Percentiles rank a stretch among this genome's conserved stretches.
These are phyloP conservation scores for Pachyrhynchus sulphureomaculatus DNA, from an alignment of 1,140 invertebrate genomes.

Conservation along the genomic window DNA sequence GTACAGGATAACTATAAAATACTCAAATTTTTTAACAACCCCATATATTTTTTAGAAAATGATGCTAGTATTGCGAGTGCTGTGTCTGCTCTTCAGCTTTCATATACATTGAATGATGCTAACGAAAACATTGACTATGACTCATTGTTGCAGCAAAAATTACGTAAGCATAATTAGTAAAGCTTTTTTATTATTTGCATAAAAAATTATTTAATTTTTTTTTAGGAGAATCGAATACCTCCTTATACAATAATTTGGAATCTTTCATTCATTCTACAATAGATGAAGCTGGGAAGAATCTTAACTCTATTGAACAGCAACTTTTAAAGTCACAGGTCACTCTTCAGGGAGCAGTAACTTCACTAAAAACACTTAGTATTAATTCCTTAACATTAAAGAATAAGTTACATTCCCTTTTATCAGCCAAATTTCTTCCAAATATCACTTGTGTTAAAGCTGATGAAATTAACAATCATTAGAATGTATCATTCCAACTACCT, in stretches of 20 bases:
- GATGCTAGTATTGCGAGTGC: conserved; percentile 39
- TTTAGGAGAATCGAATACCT: conserved; percentile 43
- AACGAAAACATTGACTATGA: conserved; percentile 33
- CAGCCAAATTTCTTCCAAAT: conserved; percentile 41
- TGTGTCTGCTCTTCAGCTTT: conserved; percentile 36
- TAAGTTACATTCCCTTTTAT: conserved; percentile 44
- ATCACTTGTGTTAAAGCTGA: conserved; percentile 11
- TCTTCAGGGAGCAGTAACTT: conserved; percentile 44
- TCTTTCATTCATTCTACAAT: conserved; percentile 34
- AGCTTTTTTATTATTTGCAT: not conserved
- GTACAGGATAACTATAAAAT: not conserved
- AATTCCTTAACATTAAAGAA: conserved; percentile 44
- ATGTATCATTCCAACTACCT: too few species aligned
- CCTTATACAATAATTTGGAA: conserved; percentile 39
- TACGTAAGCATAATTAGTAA: conserved; percentile 36
- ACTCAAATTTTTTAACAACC: not conserved
- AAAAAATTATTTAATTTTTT: conserved; percentile 19
- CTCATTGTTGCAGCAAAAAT: conserved; percentile 46
- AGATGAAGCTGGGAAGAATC: conserved; percentile 38
- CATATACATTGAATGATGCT: conserved; percentile 5
- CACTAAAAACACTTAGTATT: conserved; percentile 40
- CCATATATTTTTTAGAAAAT: conserved; percentile 35
- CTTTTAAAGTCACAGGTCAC: conserved; percentile 47
- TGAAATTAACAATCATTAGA: not conserved
- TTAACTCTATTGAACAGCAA: conserved; percentile 43